Evolutionary conservation across 1,140 invertebrate species (phyloP).

Genomic region (Drosophila miranda): DNA sequence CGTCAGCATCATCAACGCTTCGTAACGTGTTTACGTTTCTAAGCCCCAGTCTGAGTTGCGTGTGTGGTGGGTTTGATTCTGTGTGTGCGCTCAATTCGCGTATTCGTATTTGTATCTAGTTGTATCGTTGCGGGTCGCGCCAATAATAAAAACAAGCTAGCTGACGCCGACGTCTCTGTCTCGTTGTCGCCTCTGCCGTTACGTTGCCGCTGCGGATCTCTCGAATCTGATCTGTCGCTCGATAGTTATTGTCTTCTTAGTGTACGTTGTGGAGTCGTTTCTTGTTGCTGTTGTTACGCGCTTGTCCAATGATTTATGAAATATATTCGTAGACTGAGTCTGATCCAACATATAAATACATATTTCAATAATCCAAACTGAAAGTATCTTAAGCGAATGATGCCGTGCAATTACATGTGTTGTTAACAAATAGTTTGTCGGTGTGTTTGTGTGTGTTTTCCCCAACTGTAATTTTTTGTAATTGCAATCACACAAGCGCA

Average conservation of each 20-base stretch:
- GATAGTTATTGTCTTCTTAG: constrained; percentile 61
- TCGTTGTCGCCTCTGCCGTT: constrained; percentile 30
- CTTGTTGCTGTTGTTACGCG: constrained; percentile 66
- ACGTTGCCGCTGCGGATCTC: constrained; percentile 28
- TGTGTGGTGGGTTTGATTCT: constrained; percentile 18
- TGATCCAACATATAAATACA: too few species aligned
- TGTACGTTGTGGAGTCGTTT: constrained; percentile 68
- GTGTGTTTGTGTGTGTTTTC: constrained; percentile 35
- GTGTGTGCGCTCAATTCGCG: constrained; percentile 61
- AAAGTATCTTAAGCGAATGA: constrained; percentile 31
- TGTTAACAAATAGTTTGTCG: constrained; percentile 31
- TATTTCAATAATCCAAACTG: too few species aligned
- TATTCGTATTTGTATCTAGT: constrained; percentile 52
- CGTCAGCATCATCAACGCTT: constrained; percentile 47
- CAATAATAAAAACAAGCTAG: constrained; percentile 64
- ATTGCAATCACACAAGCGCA: constrained; percentile 39
- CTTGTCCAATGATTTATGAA: constrained; percentile 34
- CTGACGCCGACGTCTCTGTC: constrained; percentile 48
- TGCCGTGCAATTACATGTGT: constrained; percentile 53
- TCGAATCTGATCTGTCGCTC: constrained; percentile 46
- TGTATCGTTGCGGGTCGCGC: constrained; percentile 39
- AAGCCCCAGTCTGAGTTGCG: constrained; percentile 40
- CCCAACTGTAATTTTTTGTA: constrained; percentile 56
- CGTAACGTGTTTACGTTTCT: constrained; percentile 71
- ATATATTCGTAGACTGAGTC: constrained; percentile 5